A percentile compares a stretch with the other conserved stretches of the same genome.
phyloP scores from a whole-genome alignment of 2,113 vertebrate genomes.

The Cyanoramphus novaezelandiae region DNA sequence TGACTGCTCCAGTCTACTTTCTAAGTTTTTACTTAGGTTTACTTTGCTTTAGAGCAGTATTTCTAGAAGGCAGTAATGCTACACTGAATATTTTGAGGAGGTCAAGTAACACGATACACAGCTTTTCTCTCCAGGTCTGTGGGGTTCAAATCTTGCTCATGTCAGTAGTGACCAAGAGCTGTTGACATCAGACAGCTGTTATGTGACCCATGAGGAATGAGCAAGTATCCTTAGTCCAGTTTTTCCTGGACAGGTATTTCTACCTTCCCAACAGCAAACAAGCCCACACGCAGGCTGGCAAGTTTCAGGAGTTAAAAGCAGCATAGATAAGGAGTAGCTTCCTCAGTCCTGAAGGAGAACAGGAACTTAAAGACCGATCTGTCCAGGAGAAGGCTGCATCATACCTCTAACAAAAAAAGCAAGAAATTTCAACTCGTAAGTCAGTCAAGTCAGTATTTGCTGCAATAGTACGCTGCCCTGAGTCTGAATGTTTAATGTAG shows the following conservation, averaged over 20 bases:
- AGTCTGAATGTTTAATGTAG: neutral
- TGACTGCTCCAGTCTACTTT: neutral
- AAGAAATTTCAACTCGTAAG: neutral
- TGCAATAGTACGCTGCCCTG: neutral
- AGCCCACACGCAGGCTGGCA: neutral
- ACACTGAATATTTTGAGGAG: constrained; percentile 12
- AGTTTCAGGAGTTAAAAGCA: neutral
- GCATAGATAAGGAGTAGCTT: neutral
- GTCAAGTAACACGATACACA: neutral
- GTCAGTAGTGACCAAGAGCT: constrained; percentile 37
- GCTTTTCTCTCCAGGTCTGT: neutral
- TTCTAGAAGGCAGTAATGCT: constrained; percentile 30
- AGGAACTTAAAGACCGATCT: neutral
- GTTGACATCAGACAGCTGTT: constrained; percentile 43
- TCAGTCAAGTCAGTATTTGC: neutral
- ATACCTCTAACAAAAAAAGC: neutral
- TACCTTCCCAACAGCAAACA: neutral
- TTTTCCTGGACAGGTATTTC: constrained; percentile 12
- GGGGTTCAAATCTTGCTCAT: constrained; percentile 32
- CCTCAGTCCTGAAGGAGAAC: neutral
- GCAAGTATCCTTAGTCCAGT: neutral
- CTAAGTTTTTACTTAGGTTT: neutral
- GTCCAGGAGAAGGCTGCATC: neutral
- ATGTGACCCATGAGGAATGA: neutral
- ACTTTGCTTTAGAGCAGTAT: neutral